These are phyloP conservation scores for Thaumatotibia leucotreta DNA, from an alignment of 1,140 invertebrate genomes.

Conservation along the genomic window DNA sequence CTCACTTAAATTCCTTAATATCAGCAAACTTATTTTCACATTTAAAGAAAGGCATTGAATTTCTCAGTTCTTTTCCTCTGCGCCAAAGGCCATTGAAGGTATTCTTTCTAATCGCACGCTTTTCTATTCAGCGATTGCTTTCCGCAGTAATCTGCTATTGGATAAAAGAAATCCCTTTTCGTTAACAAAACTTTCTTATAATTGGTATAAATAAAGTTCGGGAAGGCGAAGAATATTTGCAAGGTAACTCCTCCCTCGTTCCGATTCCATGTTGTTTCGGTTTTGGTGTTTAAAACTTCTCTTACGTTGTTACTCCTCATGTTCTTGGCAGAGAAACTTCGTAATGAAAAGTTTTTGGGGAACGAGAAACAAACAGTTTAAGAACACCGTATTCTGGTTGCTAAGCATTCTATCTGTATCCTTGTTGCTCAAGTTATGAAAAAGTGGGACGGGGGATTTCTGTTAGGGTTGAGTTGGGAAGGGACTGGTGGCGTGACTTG, in stretches of 20 bases:
- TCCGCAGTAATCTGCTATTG: not conserved
- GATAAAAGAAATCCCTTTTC: not conserved
- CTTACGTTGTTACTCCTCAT: constrained; percentile 6
- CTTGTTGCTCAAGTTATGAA: not conserved
- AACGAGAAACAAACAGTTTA: constrained; percentile 1
- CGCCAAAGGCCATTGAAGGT: not conserved
- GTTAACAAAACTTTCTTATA: not conserved
- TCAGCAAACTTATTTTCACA: not conserved
- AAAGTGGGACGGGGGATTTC: not conserved
- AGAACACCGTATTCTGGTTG: not conserved
- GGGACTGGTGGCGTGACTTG: not conserved
- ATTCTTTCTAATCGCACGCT: not conserved
- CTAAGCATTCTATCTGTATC: not conserved
- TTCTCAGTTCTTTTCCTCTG: not conserved
- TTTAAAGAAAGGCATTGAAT: not conserved
- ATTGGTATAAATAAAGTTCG: constrained; percentile 8
- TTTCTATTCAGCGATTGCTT: not conserved
- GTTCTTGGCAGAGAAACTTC: constrained; percentile 3
- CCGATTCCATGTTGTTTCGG: constrained; percentile 1
- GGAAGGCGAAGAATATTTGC: not conserved
- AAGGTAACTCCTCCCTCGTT: not conserved
- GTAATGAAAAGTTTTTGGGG: constrained; percentile 4
- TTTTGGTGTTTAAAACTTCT: constrained; percentile 7
- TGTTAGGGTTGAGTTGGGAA: not conserved
- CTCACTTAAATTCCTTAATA: no score